A percentile compares a stretch with the other conserved stretches of the same genome.
Evolutionary conservation across 2,797 vertebrate species (phyloP).

Genomic region (Austrolebias charrua): DNA sequence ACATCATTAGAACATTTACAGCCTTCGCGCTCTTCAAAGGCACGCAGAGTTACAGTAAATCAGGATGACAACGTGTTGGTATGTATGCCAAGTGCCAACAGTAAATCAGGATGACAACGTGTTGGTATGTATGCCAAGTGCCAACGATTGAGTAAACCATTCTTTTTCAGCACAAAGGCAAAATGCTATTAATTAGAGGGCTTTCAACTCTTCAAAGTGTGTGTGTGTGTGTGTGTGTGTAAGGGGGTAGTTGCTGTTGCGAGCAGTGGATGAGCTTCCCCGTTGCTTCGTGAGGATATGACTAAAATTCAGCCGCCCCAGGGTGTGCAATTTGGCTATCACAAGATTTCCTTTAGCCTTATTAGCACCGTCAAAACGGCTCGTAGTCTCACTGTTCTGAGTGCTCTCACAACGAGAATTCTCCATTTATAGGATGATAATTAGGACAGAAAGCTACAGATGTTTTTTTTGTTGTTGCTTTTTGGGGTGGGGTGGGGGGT

Average conservation of each 20-base stretch:
- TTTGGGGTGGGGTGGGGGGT: neutral
- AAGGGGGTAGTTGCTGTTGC: constrained; percentile 50
- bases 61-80: constrained; percentile 79
- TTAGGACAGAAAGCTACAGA: constrained; percentile 9
- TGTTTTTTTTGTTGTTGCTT: neutral
- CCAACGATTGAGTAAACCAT: constrained; percentile 78
- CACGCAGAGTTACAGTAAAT: constrained; percentile 76
- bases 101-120: constrained; percentile 79
- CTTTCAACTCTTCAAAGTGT: constrained; percentile 81
- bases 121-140: constrained; percentile 79
- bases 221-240: constrained; percentile 1
- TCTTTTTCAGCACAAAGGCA: constrained; percentile 64
- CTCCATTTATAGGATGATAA: constrained; percentile 12
- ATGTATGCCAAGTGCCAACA: constrained; percentile 78
- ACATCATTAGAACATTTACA: constrained; percentile 73
- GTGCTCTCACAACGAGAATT: constrained; percentile 12
- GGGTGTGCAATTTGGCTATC: constrained; percentile 69
- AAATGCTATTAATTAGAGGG: constrained; percentile 80
- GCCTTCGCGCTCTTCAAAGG: constrained; percentile 67
- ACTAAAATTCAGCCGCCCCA: constrained; percentile 70
- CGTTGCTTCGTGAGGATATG: constrained; percentile 75
- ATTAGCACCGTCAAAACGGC: constrained; percentile 47
- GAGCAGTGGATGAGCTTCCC: constrained; percentile 63
- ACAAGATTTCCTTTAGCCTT: constrained; percentile 47
- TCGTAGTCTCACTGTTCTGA: constrained; percentile 21